Percentiles rank a stretch among this genome's conserved stretches.
Evolutionary conservation across 2,888 invertebrate species (phyloP).

Genomic region (Nasonia oneida): DNA sequence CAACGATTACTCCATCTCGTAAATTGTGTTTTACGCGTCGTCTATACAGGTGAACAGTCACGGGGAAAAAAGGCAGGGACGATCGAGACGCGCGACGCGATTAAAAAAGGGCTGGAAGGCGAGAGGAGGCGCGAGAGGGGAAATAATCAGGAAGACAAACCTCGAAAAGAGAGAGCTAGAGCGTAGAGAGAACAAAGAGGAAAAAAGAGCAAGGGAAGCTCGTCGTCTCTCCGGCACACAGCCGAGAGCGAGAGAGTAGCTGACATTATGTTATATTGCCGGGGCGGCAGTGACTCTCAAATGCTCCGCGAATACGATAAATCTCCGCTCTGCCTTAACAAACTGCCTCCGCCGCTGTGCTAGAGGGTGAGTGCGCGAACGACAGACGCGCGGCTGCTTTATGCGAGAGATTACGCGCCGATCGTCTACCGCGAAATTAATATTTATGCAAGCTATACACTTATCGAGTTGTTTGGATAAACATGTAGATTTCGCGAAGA

Average conservation of each 20-base stretch:
- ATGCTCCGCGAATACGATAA: constrained; percentile 72
- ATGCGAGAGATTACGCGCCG: constrained; percentile 44
- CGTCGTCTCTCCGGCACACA: constrained; percentile 13
- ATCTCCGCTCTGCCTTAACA: constrained; percentile 67
- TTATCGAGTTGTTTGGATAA: not conserved
- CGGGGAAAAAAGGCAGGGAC: not conserved
- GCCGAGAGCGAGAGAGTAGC: constrained; percentile 65
- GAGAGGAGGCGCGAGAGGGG: constrained; percentile 20
- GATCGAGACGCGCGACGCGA: not conserved
- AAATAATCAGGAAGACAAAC: constrained; percentile 52
- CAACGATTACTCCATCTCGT: not conserved
- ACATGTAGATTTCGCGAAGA: not conserved
- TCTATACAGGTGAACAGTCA: not conserved
- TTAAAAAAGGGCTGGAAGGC: constrained; percentile 19
- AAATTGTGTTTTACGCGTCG: not conserved
- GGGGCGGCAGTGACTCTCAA: constrained; percentile 76
- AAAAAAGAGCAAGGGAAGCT: not conserved
- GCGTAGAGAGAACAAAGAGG: not conserved
- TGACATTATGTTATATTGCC: constrained; percentile 78
- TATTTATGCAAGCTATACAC: constrained; percentile 15
- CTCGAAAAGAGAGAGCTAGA: constrained; percentile 17
- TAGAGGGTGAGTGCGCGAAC: constrained; percentile 20
- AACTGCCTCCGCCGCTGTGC: constrained; percentile 64
- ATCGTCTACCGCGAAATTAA: constrained; percentile 32
- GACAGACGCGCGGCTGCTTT: constrained; percentile 23